Base-by-base conservation (phyloP, 2,888 invertebrate genomes). In the Chrysolina haemoptera region DNA sequence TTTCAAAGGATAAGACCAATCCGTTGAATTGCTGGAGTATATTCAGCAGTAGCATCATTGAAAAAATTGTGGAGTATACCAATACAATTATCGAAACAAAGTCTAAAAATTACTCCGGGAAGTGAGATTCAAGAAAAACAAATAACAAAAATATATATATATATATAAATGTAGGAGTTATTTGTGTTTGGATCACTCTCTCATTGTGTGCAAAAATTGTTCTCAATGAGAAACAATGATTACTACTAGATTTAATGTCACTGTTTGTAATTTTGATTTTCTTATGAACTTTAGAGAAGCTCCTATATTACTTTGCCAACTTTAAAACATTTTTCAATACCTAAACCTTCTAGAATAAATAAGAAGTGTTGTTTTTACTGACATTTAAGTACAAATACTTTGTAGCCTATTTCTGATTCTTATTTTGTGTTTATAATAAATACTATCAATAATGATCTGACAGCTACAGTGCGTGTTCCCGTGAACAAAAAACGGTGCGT, bases 121-220 rank as follows among this genome's bases (percentile, higher is more conserved):
- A 48, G 48, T 14, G 48, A 48, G 48, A 48, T 48, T 48, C n/a
- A 48, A 48, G 16, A 48, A 48, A 48, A n/a, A 48, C 48, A 11
- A 48, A 63, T 35, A 63, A 63, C 22, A 12, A 63, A 63, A 63
- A 63, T 63, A 63, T 40, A 63, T 0, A 16, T 1, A 63, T 8
- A 63, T 1, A 40, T 62, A 62, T 69, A 69, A 69, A 46, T 69
- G 69, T 69, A 43, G 14, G 43, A 46, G 62, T 69, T 69, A 62
- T 69, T 69, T 69, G 46, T 62, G 20, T 69, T 59, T 68, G 41
- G 68, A 68, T 53, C 59, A 68, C 35, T 68, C 43, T 68, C 59
- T 68, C 43, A 68, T 68, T 68, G 62, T 59, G 68, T 55, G 35
- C 68, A 59, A 68, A 59, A 59, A 41, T 35, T 68, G 43, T 68